These are phyloP conservation scores for Eufriesea mexicana DNA, from an alignment of 1,140 invertebrate species.

Conservation along the genomic window DNA sequence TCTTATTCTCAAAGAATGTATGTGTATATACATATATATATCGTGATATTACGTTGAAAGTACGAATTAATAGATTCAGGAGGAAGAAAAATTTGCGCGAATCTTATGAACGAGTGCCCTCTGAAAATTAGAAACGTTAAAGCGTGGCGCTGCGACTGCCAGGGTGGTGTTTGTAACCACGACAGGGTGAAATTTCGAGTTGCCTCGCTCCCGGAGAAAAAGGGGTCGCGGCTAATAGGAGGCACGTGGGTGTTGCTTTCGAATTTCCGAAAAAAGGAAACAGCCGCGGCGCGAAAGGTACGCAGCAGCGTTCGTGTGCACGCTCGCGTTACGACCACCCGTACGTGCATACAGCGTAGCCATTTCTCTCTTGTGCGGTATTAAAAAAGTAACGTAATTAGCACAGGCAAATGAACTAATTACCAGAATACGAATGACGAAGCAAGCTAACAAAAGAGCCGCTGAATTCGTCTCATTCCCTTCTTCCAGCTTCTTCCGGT, in stretches of 20 bases:
- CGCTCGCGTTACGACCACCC: conserved; percentile 5
- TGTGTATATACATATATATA: neutral
- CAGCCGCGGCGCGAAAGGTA: neutral
- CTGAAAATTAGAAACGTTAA: conserved; percentile 3
- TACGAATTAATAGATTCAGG: neutral
- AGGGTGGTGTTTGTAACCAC: neutral
- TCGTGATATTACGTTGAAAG: neutral
- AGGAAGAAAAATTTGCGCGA: neutral
- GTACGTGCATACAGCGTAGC: neutral
- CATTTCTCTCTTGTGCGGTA: conserved; percentile 64
- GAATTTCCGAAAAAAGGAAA: conserved; percentile 39
- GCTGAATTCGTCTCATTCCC: conserved; percentile 40
- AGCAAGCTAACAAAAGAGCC: conserved; percentile 73
- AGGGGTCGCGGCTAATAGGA: conserved; percentile 23
- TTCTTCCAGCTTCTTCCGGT: conserved; percentile 21
- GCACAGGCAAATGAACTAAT: conserved; percentile 81
- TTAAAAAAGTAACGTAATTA: conserved; percentile 79
- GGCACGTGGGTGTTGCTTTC: conserved; percentile 36
- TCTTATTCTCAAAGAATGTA: neutral
- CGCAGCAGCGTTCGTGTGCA: neutral
- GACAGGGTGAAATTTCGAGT: conserved; percentile 26
- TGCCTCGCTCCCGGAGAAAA: conserved; percentile 6
- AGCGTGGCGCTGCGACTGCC: neutral
- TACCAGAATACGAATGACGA: conserved; percentile 79
- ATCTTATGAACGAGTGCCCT: neutral